phyloP scores from a whole-genome alignment of 2,113 vertebrate species.

The Polypterus bichir region DNA sequence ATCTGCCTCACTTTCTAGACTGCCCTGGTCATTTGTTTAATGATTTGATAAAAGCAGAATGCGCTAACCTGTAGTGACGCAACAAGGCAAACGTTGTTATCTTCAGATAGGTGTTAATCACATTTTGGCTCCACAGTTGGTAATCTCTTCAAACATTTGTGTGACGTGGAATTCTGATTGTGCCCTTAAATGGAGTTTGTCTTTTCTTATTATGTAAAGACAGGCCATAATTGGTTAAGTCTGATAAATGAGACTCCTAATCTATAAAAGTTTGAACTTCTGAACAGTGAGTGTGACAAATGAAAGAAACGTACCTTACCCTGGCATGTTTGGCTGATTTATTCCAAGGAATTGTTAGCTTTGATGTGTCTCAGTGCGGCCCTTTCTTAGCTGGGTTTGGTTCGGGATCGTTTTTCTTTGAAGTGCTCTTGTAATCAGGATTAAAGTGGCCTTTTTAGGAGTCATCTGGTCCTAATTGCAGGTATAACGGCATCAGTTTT shows the following conservation, averaged over 20 bases:
- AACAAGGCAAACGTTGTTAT: neutral
- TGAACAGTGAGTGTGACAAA: neutral
- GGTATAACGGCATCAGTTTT: slow-evolving; percentile 28
- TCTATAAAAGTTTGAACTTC: too few species aligned
- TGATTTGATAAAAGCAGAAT: too few species aligned
- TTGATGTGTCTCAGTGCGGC: slow-evolving; percentile 20
- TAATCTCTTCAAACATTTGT: slow-evolving; percentile 11
- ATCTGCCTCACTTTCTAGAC: too few species aligned
- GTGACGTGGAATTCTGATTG: too few species aligned
- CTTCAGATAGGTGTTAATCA: slow-evolving; percentile 13
- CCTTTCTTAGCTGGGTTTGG: slow-evolving; percentile 8
- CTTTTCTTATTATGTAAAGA: too few species aligned
- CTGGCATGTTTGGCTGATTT: slow-evolving; percentile 4
- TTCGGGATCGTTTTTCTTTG: slow-evolving; percentile 33
- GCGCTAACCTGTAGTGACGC: too few species aligned
- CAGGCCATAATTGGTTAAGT: too few species aligned
- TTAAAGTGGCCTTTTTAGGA: slow-evolving; percentile 39
- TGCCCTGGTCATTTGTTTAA: too few species aligned
- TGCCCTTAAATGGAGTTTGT: too few species aligned
- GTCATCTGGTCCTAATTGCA: slow-evolving; percentile 56
- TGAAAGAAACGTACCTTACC: neutral
- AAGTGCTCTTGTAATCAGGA: slow-evolving; percentile 49
- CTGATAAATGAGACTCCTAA: too few species aligned
- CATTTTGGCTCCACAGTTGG: slow-evolving; percentile 18
- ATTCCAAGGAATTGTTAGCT: slow-evolving; percentile 14